Percentiles rank a stretch among this genome's conserved stretches.
These are phyloP conservation scores for Eristalinus aeneus DNA, from an alignment of 2,888 invertebrate genomes.

Conservation along the genomic window DNA sequence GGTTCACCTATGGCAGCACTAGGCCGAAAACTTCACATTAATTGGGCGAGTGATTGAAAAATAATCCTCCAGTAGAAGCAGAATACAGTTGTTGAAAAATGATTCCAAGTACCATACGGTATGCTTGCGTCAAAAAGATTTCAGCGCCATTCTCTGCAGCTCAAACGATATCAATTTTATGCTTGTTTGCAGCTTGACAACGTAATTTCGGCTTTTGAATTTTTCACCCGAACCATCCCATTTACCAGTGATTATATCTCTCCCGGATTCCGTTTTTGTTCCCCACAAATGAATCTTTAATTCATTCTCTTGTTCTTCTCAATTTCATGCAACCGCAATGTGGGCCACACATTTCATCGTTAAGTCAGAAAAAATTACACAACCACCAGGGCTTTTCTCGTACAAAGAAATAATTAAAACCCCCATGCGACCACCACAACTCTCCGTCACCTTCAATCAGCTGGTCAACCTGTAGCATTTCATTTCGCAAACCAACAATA, in stretches of 20 bases:
- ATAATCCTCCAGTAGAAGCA: neutral
- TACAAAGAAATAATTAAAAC: neutral
- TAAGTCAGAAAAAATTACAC: neutral
- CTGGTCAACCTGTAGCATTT: conserved; percentile 20
- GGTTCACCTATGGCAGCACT: neutral
- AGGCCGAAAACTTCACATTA: neutral
- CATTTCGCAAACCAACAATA: neutral
- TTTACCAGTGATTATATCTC: neutral
- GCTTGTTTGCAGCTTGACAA: neutral
- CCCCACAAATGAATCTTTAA: neutral
- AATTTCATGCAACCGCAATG: neutral
- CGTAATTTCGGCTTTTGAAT: neutral
- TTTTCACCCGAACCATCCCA: neutral
- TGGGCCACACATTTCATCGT: too few relatives aligned
- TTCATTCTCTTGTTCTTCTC: neutral
- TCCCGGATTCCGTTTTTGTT: neutral
- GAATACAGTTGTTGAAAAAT: neutral
- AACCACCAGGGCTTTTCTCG: neutral
- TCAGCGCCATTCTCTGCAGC: neutral
- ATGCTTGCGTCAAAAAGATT: neutral
- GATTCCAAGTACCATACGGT: neutral
- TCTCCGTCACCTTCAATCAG: neutral
- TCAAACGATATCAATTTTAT: neutral
- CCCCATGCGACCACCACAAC: neutral
- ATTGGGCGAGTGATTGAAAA: neutral